Base-by-base conservation (phyloP, 2,888 invertebrate genomes). In the Camponotus fellah region DNA sequence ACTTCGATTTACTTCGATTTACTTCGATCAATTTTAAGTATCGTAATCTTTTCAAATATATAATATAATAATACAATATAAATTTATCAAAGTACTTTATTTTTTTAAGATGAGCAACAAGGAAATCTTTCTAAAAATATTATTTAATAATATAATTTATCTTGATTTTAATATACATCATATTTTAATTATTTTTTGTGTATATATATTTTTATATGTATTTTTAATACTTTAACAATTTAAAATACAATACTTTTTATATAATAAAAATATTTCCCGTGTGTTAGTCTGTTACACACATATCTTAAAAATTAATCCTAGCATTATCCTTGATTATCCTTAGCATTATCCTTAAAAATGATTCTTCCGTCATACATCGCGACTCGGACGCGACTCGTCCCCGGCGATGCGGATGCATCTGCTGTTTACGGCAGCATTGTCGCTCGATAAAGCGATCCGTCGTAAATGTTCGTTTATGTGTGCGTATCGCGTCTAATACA, bases 391-490 rank as follows among this genome's bases (percentile, higher is more conserved):
- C 34, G 12, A 34, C 14, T 8, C 17, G 10, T 26, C 10, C 43
- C 26, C 60, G 40, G 32, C 40, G 14, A 75, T 75, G 62, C 17
- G 64, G 17, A 62, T 32, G 40, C 58, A 40, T 71, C 26, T 37
- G 32, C 53, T 68, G 62, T 68, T 60, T 69, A 58, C 71, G 68
- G 69, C 46, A 71, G 65, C 62, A 82, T 82, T 82, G 83, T 83
- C 58, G 64, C 56, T 32, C 65, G 82, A 85, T 79, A 86, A 88
- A 77, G 34, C 79, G 58, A 60, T 37, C 65, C 56, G 46, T 71
- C 21, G 56, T 40, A 82, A 81, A 66, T 26, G 82, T 64, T 32
- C 46, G 53, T 21, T 32, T 21, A 64, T 46, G 66, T 69, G 69
- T 46, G 68, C 68, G 81, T 46, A 66, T 71, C 56, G 12, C 40